These are phyloP conservation scores for Aleiodes alternator DNA, from an alignment of 2,888 invertebrate genomes.

Conservation along the genomic window DNA sequence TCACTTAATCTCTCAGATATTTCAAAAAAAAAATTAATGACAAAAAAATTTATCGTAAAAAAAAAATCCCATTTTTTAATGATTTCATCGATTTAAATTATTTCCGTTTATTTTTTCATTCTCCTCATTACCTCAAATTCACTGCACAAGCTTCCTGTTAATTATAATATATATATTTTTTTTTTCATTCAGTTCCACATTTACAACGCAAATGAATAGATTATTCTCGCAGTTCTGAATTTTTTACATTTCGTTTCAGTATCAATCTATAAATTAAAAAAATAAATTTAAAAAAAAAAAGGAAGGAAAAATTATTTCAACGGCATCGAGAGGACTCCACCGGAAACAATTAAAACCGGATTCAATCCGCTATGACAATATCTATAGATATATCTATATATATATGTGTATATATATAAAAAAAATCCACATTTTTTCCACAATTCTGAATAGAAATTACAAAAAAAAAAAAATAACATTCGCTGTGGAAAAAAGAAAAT, in stretches of 20 bases:
- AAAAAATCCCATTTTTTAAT: not conserved
- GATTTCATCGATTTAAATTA: not conserved
- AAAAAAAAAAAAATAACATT: slow-evolving; percentile 4
- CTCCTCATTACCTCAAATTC: not conserved
- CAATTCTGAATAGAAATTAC: not conserved
- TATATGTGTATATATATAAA: slow-evolving; percentile 36
- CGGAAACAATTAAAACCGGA: slow-evolving; percentile 59
- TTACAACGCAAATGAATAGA: slow-evolving; percentile 13
- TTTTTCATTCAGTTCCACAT: not conserved
- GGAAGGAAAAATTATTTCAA: slow-evolving; percentile 34
- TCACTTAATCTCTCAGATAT: too few relatives aligned
- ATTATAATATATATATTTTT: not conserved
- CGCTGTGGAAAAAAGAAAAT: slow-evolving; percentile 19
- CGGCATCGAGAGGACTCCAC: slow-evolving; percentile 38
- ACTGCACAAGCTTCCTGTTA: too few relatives aligned
- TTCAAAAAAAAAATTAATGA: too few relatives aligned
- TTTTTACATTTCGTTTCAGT: slow-evolving; percentile 19
- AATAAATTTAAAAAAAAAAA: not conserved
- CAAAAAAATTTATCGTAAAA: too few relatives aligned
- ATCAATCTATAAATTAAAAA: not conserved
- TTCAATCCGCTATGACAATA: slow-evolving; percentile 58
- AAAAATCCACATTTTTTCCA: slow-evolving; percentile 1
- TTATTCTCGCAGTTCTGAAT: slow-evolving; percentile 5
- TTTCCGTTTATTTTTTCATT: not conserved
- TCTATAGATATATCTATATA: slow-evolving; percentile 32